phyloP scores from a whole-genome alignment of 2,888 invertebrate genomes.

The Ectobius pallidus region DNA sequence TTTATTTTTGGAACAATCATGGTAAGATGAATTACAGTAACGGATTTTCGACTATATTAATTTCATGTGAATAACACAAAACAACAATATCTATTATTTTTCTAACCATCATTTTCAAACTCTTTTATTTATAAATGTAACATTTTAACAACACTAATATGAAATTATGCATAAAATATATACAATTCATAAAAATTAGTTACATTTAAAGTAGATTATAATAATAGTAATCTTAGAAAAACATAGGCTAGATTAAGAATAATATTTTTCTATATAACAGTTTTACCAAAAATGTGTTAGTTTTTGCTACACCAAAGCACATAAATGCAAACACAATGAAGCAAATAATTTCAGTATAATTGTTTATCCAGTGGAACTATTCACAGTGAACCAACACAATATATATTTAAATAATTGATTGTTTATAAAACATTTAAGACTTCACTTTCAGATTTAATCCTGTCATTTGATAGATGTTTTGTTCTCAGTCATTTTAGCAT shows the following conservation, averaged over 20 bases:
- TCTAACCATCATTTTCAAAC: not conserved
- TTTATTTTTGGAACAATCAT: too few species aligned
- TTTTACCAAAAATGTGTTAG: not conserved
- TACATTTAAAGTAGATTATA: not conserved
- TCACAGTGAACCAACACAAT: too few species aligned
- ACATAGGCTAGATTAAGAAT: not conserved
- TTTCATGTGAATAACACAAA: not conserved
- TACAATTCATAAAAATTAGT: not conserved
- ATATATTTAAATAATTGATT: too few species aligned
- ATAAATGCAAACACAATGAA: too few species aligned
- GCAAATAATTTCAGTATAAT: too few species aligned
- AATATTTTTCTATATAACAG: not conserved
- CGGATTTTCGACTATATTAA: not conserved
- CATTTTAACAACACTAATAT: not conserved
- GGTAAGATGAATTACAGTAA: not conserved
- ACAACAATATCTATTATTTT: not conserved
- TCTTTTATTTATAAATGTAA: not conserved
- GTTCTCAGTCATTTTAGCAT: too few species aligned
- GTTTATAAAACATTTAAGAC: too few species aligned
- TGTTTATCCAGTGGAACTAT: too few species aligned
- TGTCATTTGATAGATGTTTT: too few species aligned
- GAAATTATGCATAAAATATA: not conserved
- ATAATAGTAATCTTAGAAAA: not conserved
- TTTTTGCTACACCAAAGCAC: too few species aligned
- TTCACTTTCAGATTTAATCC: too few species aligned